phyloP scores from a whole-genome alignment of 2,113 vertebrate species.

The Leucoraja erinaceus region DNA sequence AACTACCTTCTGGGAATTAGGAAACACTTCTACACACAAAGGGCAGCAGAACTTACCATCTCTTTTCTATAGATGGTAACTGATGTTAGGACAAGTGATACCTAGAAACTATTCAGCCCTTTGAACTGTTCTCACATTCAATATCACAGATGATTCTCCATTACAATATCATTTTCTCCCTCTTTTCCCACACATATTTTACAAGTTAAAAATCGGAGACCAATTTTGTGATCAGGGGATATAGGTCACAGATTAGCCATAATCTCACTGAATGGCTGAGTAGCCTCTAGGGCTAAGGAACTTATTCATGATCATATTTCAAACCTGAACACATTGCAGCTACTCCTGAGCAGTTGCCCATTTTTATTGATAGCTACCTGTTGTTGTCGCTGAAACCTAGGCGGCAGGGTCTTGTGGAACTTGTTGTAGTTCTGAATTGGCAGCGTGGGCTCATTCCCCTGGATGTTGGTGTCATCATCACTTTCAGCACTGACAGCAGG shows the following conservation, averaged over 20 bases:
- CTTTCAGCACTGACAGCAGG: slow-evolving; percentile 56
- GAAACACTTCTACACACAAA: neutral
- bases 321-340: too few species aligned
- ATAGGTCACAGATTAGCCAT: neutral
- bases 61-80: neutral
- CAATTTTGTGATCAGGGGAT: neutral
- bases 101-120: too few species aligned
- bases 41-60: neutral
- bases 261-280: neutral
- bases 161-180: too few species aligned
- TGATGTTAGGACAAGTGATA: neutral
- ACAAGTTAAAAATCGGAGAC: neutral
- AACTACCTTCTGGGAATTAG: neutral
- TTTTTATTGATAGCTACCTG: slow-evolving; percentile 42
- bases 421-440: slow-evolving; percentile 75
- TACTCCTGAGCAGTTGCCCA: neutral
- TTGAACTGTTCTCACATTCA: too few species aligned
- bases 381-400: slow-evolving; percentile 84
- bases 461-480: slow-evolving; percentile 62
- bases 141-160: too few species aligned
- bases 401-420: slow-evolving; percentile 78
- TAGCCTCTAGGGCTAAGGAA: neutral
- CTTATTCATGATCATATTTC: neutral
- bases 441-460: slow-evolving; percentile 61
- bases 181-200: too few species aligned